Evolutionary conservation across 2,113 vertebrate species (phyloP), one percentile per base, ranked within the genome.

Genomic region (Dunckerocampus dactyliophorus): DNA sequence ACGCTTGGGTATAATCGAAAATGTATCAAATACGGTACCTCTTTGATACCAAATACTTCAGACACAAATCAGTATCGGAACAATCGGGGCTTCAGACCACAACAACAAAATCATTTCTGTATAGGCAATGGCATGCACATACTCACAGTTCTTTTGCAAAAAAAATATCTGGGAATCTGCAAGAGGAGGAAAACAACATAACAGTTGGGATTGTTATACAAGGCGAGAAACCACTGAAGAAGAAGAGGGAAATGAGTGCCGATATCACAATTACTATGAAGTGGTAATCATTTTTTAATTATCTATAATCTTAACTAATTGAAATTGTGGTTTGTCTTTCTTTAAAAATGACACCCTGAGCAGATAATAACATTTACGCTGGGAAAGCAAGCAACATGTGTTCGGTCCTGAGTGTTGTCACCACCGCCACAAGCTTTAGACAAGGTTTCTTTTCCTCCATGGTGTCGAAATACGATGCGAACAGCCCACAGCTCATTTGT

Each of bases 211-310:
- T 56, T 69, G 57, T 57, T 76, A 55, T 74, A 66, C 65, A 74
- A 81, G 56, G 75, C 77, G 62, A 70, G 52, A 71, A 59, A 72
- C 67, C 63, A 82, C 77, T 70, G 56, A 65, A 55, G 34, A 22
- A 31, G 49, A 75, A 20, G 22, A 63, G 24, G 12, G 49, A 61
- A 76, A 76, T 67, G 24, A 65, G 45, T 59, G 54, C 31, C 70
- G 73, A 79, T 72, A 68, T 65, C 54, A 49, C 42, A 72, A 61
- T 64, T 59, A 71, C n/a, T n/a, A n/a, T n/a, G n/a, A n/a, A n/a
- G n/a, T n/a, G n/a, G n/a, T n/a, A n/a, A n/a, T n/a, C n/a, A n/a
- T 28, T 28, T 5, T 28, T 28, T 3, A 28, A 2, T 28, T 28
- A 28, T 28, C 24, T 28, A n/a, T n/a, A n/a, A n/a, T 28, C 24